A percentile compares a stretch with the other conserved stretches of the same genome.
These are phyloP conservation scores for Mesochorus sp. DNA, from an alignment of 2,888 invertebrate genomes.

Conservation along the genomic window DNA sequence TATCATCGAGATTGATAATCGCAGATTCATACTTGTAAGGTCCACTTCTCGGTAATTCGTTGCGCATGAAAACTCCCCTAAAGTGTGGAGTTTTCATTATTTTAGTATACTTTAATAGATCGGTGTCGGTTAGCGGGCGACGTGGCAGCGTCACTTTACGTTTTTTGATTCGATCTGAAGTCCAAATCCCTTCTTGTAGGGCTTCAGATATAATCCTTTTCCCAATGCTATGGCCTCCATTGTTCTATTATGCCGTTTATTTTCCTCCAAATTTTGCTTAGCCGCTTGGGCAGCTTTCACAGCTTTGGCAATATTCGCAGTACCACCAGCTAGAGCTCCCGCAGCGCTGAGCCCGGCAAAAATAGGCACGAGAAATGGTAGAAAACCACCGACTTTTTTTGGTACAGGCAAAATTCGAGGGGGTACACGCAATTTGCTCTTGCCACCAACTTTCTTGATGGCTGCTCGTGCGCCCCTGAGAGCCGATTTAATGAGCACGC, in stretches of 20 bases:
- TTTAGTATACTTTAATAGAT: constrained; percentile 36
- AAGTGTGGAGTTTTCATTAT: constrained; percentile 60
- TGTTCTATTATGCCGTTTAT: no score
- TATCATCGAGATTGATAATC: no score
- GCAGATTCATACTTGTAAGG: no score
- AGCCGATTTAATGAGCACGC: not conserved
- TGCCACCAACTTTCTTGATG: not conserved
- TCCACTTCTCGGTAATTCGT: no score
- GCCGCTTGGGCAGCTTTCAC: no score
- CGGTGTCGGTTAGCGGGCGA: no score
- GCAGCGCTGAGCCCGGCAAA: constrained; percentile 1
- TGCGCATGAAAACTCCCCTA: constrained; percentile 11
- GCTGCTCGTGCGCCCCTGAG: not conserved
- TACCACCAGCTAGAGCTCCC: not conserved
- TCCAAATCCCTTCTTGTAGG: constrained; percentile 65
- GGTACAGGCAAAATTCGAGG: not conserved
- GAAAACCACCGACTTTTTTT: not conserved
- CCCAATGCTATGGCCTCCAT: constrained; percentile 67
- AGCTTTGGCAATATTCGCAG: no score
- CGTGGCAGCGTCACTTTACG: not conserved
- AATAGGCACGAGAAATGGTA: not conserved
- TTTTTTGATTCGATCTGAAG: constrained; percentile 51
- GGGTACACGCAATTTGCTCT: not conserved
- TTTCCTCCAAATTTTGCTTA: no score
- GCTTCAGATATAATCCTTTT: constrained; percentile 66